phyloP scores from a whole-genome alignment of 2,888 invertebrate genomes.

The Diaperis boleti region DNA sequence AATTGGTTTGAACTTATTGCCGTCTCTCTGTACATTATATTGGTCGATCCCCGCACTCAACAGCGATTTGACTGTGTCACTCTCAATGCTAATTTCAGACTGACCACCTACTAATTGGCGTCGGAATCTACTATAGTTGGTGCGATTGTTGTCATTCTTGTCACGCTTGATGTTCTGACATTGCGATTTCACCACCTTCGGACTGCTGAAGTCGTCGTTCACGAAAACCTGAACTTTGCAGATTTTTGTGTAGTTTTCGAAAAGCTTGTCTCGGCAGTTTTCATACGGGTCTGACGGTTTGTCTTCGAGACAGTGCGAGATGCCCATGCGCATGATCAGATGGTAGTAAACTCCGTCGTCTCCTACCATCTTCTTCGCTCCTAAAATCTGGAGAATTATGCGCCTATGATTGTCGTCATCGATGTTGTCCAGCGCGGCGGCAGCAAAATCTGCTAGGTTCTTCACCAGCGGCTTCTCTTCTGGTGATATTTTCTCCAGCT shows the following conservation, averaged over 20 bases:
- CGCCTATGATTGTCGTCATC: slow-evolving; percentile 68
- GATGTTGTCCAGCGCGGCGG: slow-evolving; percentile 66
- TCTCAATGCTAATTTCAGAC: slow-evolving; percentile 35
- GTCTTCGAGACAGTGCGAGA: slow-evolving; percentile 64
- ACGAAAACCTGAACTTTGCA: slow-evolving; percentile 69
- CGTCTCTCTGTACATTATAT: slow-evolving; percentile 44
- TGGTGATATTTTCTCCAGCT: slow-evolving; percentile 52
- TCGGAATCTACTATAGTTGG: slow-evolving; percentile 51
- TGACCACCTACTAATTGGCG: slow-evolving; percentile 16
- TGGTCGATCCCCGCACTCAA: slow-evolving; percentile 42
- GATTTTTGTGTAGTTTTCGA: slow-evolving; percentile 65
- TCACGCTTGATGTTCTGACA: slow-evolving; percentile 66
- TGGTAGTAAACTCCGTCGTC: slow-evolving; percentile 64
- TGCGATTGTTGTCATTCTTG: slow-evolving; percentile 52
- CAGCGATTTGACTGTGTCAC: slow-evolving; percentile 44
- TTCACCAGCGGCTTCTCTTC: slow-evolving; percentile 53
- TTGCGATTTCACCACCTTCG: slow-evolving; percentile 68
- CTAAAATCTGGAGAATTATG: slow-evolving; percentile 66
- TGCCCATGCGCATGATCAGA: slow-evolving; percentile 65
- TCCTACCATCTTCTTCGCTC: slow-evolving; percentile 61
- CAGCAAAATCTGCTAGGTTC: slow-evolving; percentile 66
- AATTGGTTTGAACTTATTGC: slow-evolving; percentile 47
- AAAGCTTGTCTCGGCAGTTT: slow-evolving; percentile 57
- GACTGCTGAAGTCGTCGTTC: slow-evolving; percentile 62
- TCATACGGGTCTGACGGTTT: slow-evolving; percentile 43